Conservation (phyloP, 2,888 invertebrate species). For the Pristionchus entomophagus region DNA sequence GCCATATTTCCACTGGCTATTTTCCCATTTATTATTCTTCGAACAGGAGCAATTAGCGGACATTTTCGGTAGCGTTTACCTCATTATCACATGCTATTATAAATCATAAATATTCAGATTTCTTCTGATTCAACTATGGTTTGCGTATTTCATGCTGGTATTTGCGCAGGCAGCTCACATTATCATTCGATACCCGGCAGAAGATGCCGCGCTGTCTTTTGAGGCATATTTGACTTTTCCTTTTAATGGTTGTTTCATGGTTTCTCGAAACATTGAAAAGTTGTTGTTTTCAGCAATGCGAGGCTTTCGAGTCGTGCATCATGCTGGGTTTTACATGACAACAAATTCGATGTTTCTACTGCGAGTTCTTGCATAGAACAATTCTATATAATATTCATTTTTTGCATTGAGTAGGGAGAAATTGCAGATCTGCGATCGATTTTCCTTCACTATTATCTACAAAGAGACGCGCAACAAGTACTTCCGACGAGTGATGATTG, state of each 20-base stretch:
- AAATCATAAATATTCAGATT: not conserved
- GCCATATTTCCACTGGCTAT: too few species aligned
- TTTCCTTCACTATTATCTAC: not conserved
- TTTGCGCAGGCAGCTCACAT: not conserved
- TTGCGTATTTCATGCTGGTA: not conserved
- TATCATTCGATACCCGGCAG: too few species aligned
- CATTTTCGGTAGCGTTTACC: not conserved
- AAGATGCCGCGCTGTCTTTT: too few species aligned
- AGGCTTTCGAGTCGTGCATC: not conserved
- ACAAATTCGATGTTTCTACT: not conserved
- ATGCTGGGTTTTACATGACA: not conserved
- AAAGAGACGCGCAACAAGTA: not conserved
- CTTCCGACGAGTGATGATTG: not conserved
- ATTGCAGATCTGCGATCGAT: slow-evolving; percentile 21
- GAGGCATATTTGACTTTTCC: too few species aligned
- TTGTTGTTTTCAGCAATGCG: too few species aligned
- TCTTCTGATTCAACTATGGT: not conserved
- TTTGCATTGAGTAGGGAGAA: too few species aligned
- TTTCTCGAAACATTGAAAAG: too few species aligned
- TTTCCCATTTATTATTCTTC: not conserved
- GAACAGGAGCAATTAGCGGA: not conserved
- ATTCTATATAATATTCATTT: too few species aligned
- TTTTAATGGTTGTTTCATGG: too few species aligned
- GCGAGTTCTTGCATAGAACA: not conserved
- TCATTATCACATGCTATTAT: not conserved